A percentile compares a stretch with the other conserved stretches of the same genome.
phyloP scores from a whole-genome alignment of 2,888 invertebrate genomes.

The Anarsia innoxiella region DNA sequence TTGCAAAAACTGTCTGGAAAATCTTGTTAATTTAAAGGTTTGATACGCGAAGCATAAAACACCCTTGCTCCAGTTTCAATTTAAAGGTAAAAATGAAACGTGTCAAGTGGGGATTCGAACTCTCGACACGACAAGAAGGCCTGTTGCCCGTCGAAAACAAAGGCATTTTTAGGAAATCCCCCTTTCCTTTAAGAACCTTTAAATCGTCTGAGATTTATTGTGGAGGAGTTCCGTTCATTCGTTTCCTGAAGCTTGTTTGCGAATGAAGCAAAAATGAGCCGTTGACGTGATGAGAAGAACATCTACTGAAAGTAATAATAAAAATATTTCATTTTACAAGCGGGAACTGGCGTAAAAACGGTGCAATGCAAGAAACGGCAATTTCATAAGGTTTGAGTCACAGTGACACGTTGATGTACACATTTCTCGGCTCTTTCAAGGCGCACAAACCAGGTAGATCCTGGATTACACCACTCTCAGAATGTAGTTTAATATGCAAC shows the following conservation, averaged over 20 bases:
- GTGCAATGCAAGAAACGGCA: not conserved
- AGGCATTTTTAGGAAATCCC: conserved; percentile 49
- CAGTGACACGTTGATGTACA: not conserved
- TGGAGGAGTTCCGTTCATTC: conserved; percentile 31
- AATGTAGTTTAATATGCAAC: conserved; percentile 71
- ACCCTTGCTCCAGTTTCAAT: conserved; percentile 56
- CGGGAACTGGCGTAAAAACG: no score
- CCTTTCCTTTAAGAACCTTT: conserved; percentile 40
- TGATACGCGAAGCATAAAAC: conserved; percentile 39
- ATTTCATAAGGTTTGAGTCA: not conserved
- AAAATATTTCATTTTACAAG: no score
- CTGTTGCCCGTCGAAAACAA: conserved; percentile 64
- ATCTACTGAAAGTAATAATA: no score
- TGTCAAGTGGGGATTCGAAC: conserved; percentile 67
- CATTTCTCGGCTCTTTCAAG: conserved; percentile 7
- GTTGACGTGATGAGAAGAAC: no score
- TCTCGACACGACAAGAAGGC: conserved; percentile 48
- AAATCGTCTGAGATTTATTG: conserved; percentile 53
- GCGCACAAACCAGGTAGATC: conserved; percentile 32
- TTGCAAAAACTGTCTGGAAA: no score
- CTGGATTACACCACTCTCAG: conserved; percentile 54
- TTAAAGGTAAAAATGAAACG: conserved; percentile 67
- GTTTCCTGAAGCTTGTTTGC: conserved; percentile 19
- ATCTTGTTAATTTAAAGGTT: conserved; percentile 43
- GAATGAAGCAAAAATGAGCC: conserved; percentile 9